Evolutionary conservation across 1,140 invertebrate genomes (phyloP), one percentile per base, ranked within the genome.

Genomic region (Lineus longissimus): DNA sequence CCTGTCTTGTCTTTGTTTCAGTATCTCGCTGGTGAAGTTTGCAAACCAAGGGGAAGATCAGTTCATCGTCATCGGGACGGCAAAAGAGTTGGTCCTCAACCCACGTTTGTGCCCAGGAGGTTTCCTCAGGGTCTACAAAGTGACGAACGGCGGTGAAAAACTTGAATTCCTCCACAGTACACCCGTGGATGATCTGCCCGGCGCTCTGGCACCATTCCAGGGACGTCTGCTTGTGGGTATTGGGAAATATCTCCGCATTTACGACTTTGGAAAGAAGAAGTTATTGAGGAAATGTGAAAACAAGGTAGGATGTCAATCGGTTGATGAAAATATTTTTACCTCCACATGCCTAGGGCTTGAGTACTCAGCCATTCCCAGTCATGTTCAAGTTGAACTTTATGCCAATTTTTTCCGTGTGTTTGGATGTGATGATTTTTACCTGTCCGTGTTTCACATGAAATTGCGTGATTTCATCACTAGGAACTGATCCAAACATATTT

Each of bases 271-370:
- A 43, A 96, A 95, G 74, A 95, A 97, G 78, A 98, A 99, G 80
- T 79, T 99, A 31, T 80, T 99, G 4, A 85, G 95, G 41, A 99
- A 99, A 83, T 99, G 97, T 84, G 97, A 99, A 84, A 99, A 99
- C 82, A 95, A 97, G 84, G 89, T 90, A 76, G 73, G 71, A 36
- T 36, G 15, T 36, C 15, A 7, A 15, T 36, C 33, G 15, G 33
- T 15, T 36, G 33, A 36, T 4, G 4, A 15, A 55, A 47, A 62
- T 65, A 11, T 51, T 13, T 55, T 56, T 11, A 11, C 23, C 22
- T 55, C 51, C 33, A 7, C 33, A 15, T 36, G 33, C 15, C 33
- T 36, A 36, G 15, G 6, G 15, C 33, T 4, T 7, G 6, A 36
- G 33, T 36, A 15, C 15, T 36, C 33, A 15, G 15, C 15, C 15